Conservation (phyloP, 2,888 invertebrate species). For the Argyresthia albistria region DNA sequence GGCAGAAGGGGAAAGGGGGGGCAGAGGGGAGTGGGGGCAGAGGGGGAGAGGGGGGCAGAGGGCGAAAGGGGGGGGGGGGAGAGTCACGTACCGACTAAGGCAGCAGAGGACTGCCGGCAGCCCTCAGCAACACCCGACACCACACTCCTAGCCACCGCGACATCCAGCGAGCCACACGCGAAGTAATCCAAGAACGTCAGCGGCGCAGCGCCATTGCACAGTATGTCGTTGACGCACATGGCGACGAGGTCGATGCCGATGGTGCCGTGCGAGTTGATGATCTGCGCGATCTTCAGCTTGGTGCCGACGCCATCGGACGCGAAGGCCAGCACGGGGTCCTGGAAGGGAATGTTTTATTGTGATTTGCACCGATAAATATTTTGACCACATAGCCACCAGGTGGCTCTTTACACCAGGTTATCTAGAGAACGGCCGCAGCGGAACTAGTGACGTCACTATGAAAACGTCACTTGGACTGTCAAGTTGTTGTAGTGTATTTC, state of each 20-base stretch:
- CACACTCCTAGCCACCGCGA: conserved; percentile 78
- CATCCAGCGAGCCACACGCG: conserved; percentile 88
- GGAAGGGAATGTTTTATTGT: background rate
- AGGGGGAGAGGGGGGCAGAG: background rate
- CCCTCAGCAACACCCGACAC: conserved; percentile 89
- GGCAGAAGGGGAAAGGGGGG: background rate
- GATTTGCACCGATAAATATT: too few species aligned
- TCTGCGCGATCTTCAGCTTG: conserved; percentile 93
- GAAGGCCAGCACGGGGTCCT: conserved; percentile 91
- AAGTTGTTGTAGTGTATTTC: too few species aligned
- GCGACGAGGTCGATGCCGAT: conserved; percentile 97
- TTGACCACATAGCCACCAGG: too few species aligned
- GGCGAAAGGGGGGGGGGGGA: too few species aligned
- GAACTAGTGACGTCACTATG: too few species aligned
- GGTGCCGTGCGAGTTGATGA: conserved; percentile 80
- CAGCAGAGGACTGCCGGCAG: conserved; percentile 85
- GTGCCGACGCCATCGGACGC: conserved; percentile 99
- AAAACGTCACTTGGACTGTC: too few species aligned
- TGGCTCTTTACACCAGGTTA: too few species aligned
- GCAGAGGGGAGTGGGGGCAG: background rate
- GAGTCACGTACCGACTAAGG: conserved; percentile 80
- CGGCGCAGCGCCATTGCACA: conserved; percentile 96
- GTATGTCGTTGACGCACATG: conserved; percentile 98
- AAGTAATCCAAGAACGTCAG: conserved; percentile 97
- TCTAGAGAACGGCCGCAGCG: too few species aligned